Base-by-base conservation (phyloP, 2,797 vertebrate genomes). In the Danio kyathit region DNA sequence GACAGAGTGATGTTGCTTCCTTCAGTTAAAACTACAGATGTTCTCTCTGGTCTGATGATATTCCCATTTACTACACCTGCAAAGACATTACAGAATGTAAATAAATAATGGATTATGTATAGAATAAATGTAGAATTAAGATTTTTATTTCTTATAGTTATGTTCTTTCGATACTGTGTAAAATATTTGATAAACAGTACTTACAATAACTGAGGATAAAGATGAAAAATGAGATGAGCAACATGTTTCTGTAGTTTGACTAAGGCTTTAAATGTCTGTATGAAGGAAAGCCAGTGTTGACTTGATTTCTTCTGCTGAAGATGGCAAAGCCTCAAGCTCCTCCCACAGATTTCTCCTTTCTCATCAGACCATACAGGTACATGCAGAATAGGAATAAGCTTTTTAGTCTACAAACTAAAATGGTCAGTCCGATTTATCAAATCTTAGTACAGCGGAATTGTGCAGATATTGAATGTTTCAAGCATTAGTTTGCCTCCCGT, bases 1-100 rank as follows among this genome's bases (percentile, higher is more conserved):
- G 77, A 71, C 44, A 71, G 77, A 54, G 43, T 66, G 67, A 19
- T 21, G 51, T 4, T 41, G 59, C 60, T 48, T n/a, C 73, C 64
- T 38, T 77, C 81, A 61, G 56, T 71, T 51, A 51, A 51, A 72
- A 19, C 44, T 61, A 54, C 41, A 21, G 9, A 51, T n/a, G 66
- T 7, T 44, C 54, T 5, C 2, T 63, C 17, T 72, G 77, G 57
- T 54, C 38, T 79, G 59, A 79, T 79, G n/a, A 29, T 16, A 57
- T 69, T 57, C n/a, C 21, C 51, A 54, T 54, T 71, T 29, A 29
- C 29, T 29, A 29, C 29, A 29, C 29, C 29, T 29, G 29, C 29
- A 29, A 29, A 29, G 29, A 3, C 29, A 29, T 29, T 29, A 29
- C 29, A 29, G 29, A 29, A 29, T 29, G 29, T 29, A 1, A 29